phyloP scores from a whole-genome alignment of 2,797 vertebrate species.

The Buphagus erythrorhynchus region DNA sequence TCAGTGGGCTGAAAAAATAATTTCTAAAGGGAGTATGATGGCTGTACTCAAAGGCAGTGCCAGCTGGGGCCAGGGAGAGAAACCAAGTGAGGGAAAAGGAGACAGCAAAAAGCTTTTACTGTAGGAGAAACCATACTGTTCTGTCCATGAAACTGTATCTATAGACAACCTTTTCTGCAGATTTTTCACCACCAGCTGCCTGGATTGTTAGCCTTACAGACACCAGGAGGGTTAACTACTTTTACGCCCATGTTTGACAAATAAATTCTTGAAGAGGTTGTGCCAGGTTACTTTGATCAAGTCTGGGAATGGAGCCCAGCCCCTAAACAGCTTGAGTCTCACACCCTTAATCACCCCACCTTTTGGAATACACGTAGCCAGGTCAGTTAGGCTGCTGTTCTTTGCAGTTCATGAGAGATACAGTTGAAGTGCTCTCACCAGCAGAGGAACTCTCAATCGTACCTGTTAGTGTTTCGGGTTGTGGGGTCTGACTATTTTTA shows the following conservation, averaged over 20 bases:
- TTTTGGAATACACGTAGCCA: not conserved
- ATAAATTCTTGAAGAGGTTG: not conserved
- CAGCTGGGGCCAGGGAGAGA: conserved; percentile 12
- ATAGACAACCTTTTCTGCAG: not conserved
- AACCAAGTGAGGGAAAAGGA: not conserved
- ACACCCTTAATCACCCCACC: not conserved
- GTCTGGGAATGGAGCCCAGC: not conserved
- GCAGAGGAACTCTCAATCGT: not conserved
- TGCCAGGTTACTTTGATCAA: not conserved
- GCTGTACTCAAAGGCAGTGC: not conserved
- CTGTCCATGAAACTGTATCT: not conserved
- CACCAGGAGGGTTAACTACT: not conserved
- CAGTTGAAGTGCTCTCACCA: not conserved
- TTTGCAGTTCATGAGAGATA: not conserved
- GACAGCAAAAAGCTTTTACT: not conserved
- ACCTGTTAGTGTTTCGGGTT: not conserved
- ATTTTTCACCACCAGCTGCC: not conserved
- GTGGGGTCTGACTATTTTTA: not conserved
- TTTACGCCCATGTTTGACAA: not conserved
- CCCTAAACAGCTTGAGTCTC: not conserved
- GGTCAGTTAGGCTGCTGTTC: not conserved
- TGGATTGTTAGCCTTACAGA: not conserved
- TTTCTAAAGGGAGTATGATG: conserved; percentile 17
- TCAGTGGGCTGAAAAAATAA: conserved; percentile 30
- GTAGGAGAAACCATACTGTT: not conserved